Evolutionary conservation across 2,797 vertebrate species (phyloP), one percentile per base, ranked within the genome.

Genomic region (Sebastes diploproa): DNA sequence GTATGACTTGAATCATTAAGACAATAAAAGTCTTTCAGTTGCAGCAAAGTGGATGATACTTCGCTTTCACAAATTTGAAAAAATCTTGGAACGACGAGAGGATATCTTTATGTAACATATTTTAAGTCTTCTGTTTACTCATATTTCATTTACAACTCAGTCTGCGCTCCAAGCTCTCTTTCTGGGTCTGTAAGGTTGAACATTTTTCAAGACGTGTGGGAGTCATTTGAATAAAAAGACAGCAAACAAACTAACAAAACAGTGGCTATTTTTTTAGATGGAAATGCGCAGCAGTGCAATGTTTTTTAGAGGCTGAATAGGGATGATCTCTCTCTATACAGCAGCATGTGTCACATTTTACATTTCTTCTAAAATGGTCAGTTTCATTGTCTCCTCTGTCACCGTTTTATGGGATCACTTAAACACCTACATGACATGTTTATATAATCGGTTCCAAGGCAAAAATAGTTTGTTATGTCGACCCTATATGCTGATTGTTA

Each of bases 21-120:
- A 79, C 73, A 78, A 84, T 87, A 83, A 78, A 91, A 90, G 52
- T 76, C 68, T 38, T 90, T 86, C 80, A 86, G 62, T 78, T 78
- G 89, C 60, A 72, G 69, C 72, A 78, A 89, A 88, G 78, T 76
- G 76, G 66, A 83, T 86, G 65, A 83, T 79, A 60, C 70, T 86
- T 83, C 78, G 72, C 78, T 89, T 86, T 77, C 59, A 72, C 60
- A 83, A 85, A 86, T 55, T 67, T 46, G 3, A 34, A 22, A 77
- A 62, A 25, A 16, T 30, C 50, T 56, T 63, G 36, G 72, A 81
- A 62, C 52, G 29, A 62, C 50, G 69, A 74, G 67, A 86, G 72
- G 80, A 84, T 65, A 89, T 83, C 27, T 20, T 69, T 75, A 73
- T 74, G 67, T 55, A 61, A 78, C 79, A 77, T 88, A 74, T 83